These are phyloP conservation scores for Acrossocheilus fasciatus DNA, from an alignment of 2,797 vertebrate species.

Conservation along the genomic window DNA sequence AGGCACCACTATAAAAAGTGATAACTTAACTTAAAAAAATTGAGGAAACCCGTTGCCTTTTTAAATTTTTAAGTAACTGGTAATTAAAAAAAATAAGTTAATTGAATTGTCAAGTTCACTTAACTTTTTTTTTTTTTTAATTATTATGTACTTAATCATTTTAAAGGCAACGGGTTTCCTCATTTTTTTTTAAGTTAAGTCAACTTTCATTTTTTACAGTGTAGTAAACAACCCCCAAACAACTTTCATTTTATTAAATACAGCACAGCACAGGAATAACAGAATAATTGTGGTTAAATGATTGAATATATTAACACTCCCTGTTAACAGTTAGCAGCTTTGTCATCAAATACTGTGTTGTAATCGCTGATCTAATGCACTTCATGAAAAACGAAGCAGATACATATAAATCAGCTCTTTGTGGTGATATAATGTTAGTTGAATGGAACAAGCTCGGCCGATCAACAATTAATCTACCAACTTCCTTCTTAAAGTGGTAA, in stretches of 20 bases:
- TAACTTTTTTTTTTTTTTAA: too few relatives aligned
- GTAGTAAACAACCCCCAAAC: too few relatives aligned
- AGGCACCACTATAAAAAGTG: background rate
- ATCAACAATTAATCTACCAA: constrained; percentile 10
- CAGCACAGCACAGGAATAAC: background rate
- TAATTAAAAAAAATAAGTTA: too few relatives aligned
- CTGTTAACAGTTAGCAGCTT: background rate
- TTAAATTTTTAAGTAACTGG: too few relatives aligned
- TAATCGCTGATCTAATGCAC: background rate
- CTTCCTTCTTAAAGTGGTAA: constrained; percentile 13
- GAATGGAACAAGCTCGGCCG: background rate
- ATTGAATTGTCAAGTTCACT: too few relatives aligned
- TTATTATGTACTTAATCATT: too few relatives aligned
- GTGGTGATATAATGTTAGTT: background rate
- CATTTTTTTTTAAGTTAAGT: too few relatives aligned
- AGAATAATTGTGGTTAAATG: background rate
- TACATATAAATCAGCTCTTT: background rate
- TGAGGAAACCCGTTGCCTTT: too few relatives aligned
- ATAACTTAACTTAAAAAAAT: background rate
- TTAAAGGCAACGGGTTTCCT: too few relatives aligned
- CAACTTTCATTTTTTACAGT: too few relatives aligned
- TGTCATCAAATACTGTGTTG: background rate
- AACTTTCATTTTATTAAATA: background rate
- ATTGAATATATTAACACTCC: background rate
- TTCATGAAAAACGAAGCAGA: background rate